phyloP scores from a whole-genome alignment of 2,113 vertebrate genomes.

The Phaethon lepturus region DNA sequence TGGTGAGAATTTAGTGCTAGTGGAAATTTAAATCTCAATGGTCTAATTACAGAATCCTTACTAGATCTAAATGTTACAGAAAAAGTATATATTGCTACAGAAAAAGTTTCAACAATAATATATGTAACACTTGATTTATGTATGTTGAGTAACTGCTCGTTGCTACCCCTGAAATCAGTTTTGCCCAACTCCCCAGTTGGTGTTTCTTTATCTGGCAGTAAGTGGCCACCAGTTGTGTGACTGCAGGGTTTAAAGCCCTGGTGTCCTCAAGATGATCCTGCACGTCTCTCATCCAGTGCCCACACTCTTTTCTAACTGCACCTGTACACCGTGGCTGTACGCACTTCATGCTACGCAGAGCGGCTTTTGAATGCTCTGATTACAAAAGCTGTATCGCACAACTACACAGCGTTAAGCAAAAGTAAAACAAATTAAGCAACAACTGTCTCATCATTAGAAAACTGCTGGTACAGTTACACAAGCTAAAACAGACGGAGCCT shows the following conservation, averaged over 20 bases:
- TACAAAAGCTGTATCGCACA: not conserved
- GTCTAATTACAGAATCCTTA: not conserved
- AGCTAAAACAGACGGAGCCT: not conserved
- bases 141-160: not conserved
- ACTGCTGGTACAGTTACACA: too few relatives aligned
- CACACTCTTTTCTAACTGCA: rapidly evolving
- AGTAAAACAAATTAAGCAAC: not conserved
- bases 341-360: not conserved
- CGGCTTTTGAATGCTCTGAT: not conserved
- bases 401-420: not conserved
- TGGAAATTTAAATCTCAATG: not conserved
- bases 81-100: not conserved
- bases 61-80: not conserved
- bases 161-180: not conserved
- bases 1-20: not conserved
- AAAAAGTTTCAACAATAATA: not conserved
- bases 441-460: not conserved
- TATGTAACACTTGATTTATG: not conserved
- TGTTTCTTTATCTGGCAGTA: not conserved
- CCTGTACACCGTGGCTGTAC: not conserved
- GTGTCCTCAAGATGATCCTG: not conserved
- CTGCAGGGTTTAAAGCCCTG: not conserved
- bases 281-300: not conserved
- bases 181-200: not conserved
- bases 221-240: not conserved